phyloP scores from a whole-genome alignment of 2,888 invertebrate species.

The Tanytarsus gracilentus region DNA sequence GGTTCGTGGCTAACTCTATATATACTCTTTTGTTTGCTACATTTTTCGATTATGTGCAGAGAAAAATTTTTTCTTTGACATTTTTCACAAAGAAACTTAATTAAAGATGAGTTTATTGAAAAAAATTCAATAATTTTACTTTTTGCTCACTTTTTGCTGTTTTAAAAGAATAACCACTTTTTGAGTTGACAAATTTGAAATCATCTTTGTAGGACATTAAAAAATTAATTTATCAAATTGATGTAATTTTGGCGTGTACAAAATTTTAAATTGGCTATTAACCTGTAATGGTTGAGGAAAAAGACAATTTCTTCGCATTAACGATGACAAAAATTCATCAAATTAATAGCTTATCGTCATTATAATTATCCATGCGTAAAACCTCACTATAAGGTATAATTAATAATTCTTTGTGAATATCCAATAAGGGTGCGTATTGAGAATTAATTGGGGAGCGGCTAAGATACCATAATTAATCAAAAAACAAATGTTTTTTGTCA shows the following conservation, averaged over 20 bases:
- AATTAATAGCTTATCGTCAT: conserved; percentile 4
- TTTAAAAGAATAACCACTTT: neutral
- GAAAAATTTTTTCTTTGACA: too few species aligned
- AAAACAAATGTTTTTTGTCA: too few species aligned
- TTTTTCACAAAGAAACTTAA: too few species aligned
- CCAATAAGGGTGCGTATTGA: too few species aligned
- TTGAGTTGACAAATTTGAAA: conserved; percentile 4
- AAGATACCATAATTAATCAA: too few species aligned
- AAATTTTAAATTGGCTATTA: conserved; percentile 18
- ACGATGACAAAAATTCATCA: conserved; percentile 16
- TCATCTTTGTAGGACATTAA: neutral
- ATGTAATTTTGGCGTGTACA: neutral
- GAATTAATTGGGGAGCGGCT: too few species aligned
- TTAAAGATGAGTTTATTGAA: too few species aligned
- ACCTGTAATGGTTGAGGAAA: too few species aligned
- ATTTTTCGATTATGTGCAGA: too few species aligned
- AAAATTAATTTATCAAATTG: conserved; percentile 23
- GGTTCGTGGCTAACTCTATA: neutral
- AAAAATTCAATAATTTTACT: too few species aligned
- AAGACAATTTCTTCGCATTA: conserved; percentile 17
- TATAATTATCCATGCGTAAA: neutral
- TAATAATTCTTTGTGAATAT: too few species aligned
- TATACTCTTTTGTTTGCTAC: too few species aligned
- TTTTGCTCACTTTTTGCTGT: neutral
- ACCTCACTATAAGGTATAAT: neutral